phyloP scores from a whole-genome alignment of 2,888 invertebrate genomes.

The Pecten maximus region DNA sequence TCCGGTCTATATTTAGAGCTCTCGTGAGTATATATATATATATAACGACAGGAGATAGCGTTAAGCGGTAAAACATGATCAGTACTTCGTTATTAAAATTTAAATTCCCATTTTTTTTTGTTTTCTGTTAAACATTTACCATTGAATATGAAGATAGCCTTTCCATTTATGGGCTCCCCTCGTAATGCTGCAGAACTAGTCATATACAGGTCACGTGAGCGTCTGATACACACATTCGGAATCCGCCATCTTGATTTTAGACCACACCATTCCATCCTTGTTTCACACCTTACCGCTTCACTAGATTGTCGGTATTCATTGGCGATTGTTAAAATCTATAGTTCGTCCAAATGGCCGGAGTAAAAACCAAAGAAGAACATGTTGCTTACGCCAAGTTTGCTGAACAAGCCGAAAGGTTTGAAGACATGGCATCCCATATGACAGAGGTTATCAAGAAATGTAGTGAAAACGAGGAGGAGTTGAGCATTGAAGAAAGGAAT shows the following conservation, averaged over 20 bases:
- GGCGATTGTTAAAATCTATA: background rate
- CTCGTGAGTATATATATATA: too few relatives aligned
- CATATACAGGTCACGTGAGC: slow-evolving; percentile 20
- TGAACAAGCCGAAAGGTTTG: slow-evolving; percentile 98
- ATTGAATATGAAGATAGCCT: background rate
- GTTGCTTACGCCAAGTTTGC: slow-evolving; percentile 99
- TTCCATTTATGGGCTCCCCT: slow-evolving; percentile 18
- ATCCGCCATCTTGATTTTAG: slow-evolving; percentile 23
- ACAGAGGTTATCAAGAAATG: slow-evolving; percentile 94
- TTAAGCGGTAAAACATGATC: too few relatives aligned
- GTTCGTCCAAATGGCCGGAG: background rate
- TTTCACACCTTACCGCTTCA: background rate
- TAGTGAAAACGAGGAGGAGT: slow-evolving; percentile 90
- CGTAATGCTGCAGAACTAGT: slow-evolving; percentile 28
- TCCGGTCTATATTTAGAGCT: background rate
- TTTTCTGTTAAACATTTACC: background rate
- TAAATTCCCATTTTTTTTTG: background rate
- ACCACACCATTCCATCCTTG: slow-evolving; percentile 29
- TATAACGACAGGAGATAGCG: too few relatives aligned
- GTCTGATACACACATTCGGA: slow-evolving; percentile 8
- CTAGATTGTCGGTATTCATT: background rate
- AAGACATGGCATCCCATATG: slow-evolving; percentile 99
- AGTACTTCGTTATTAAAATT: background rate
- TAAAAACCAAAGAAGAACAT: slow-evolving; percentile 89
- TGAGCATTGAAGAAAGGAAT: slow-evolving; percentile 98